Base-by-base conservation (phyloP, 2,797 vertebrate species). In the Dendrocincla tyrannina region DNA sequence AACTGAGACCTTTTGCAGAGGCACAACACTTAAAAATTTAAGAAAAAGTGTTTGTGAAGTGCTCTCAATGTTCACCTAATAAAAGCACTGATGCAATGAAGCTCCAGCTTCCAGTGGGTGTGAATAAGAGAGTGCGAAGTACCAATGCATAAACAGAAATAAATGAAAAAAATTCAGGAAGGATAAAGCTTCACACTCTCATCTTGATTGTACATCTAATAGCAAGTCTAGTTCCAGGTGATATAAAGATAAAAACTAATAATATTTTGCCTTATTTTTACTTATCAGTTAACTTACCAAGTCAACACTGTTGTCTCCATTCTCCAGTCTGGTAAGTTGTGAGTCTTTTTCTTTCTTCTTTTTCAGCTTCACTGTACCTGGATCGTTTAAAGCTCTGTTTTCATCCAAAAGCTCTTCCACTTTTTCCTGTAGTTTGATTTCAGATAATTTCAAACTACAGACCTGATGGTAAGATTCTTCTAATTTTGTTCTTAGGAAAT, bases 331-430 rank as follows among this genome's bases (percentile, higher is more conserved):
- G 72, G 2, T 16, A 17, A 28, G 5, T 12, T 1, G 32, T 7
- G 27, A 72, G 15, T 63, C 13, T 44, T 88, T 41, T 80, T 33
- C 86, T 70, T 73, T 55, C 39, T 74, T 76, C 16, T 59, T 88
- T 94, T 85, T 56, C 32, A 44, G 7, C 28, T 25, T 95, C 49
- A 89, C 42, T 18, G 85, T 85, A 55, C 94, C 35, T 70, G 95
- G 78, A 89, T 92, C 75, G 70, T 95, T 97, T 70, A 98, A 98
- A 79, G 68, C 90, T 64, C 62, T 87, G 63, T 98, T 98, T 91
- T 98, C 98, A 66, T 97, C 87, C 33, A 96, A 95, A 68, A 98
- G 96, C 33, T 98, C 97, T 79, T 98, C 97, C 33, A 98, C 33
- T 89, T 98, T 98, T 70, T 97, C 97, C 92, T 96, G 93, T 74